phyloP scores from a whole-genome alignment of 2,113 vertebrate genomes.

The Ceyx melanurus region DNA sequence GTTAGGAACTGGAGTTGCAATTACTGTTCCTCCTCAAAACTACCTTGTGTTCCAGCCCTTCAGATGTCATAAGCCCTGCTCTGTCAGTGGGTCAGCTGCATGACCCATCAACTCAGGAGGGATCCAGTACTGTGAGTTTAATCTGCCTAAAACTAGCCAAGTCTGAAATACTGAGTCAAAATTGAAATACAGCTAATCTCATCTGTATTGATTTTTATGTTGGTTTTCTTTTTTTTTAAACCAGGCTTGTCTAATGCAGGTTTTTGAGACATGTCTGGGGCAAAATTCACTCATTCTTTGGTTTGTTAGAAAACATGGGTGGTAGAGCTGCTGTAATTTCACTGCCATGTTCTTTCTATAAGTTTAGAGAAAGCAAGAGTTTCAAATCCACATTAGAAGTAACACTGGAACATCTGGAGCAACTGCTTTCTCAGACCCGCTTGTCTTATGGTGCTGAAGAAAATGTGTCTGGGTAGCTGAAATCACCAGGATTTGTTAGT shows the following conservation, averaged over 20 bases:
- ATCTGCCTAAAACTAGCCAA: conserved; percentile 68
- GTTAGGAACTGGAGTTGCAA: neutral
- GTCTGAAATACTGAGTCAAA: conserved; percentile 57
- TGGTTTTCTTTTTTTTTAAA: neutral
- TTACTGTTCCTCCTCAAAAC: neutral
- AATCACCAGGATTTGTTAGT: neutral
- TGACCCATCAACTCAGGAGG: conserved; percentile 41
- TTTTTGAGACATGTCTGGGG: neutral
- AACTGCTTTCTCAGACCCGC: neutral
- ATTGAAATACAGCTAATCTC: conserved; percentile 64
- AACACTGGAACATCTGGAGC: neutral
- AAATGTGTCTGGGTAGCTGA: neutral
- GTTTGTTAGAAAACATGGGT: neutral
- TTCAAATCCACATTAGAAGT: neutral
- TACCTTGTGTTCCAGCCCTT: neutral
- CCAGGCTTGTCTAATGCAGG: conserved; percentile 37
- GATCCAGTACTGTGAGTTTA: conserved; percentile 55
- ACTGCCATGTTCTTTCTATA: neutral
- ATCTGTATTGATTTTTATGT: conserved; percentile 61
- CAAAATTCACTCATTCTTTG: neutral
- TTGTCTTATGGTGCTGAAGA: neutral
- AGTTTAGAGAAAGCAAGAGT: neutral
- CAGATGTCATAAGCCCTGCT: neutral
- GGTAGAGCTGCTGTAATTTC: neutral
- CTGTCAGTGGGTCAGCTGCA: neutral